Conservation (phyloP, 1,140 invertebrate genomes). For the Thaumetopoea pityocampa region DNA sequence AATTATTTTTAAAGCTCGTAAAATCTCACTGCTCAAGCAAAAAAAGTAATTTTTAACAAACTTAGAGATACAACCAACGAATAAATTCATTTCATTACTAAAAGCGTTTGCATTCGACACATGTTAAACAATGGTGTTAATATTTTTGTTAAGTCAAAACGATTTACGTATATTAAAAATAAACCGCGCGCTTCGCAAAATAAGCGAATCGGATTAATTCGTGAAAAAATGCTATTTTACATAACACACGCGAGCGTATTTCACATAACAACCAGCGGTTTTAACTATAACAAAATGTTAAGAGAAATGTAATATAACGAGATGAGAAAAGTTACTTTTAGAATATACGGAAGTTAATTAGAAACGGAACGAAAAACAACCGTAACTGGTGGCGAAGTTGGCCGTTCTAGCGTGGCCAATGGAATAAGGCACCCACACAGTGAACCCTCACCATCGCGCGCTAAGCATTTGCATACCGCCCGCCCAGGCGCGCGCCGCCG, state of each 20-base stretch:
- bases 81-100: slow-evolving; percentile 47
- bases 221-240: slow-evolving; percentile 46
- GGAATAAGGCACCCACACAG: slow-evolving; percentile 69
- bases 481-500: slow-evolving; percentile 70
- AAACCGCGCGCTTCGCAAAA: slow-evolving; percentile 40
- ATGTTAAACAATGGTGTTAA: slow-evolving; percentile 59
- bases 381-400: slow-evolving; percentile 74
- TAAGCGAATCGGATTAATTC: slow-evolving; percentile 49
- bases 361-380: slow-evolving; percentile 73
- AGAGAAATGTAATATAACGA: slow-evolving; percentile 53
- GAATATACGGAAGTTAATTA: slow-evolving; percentile 75
- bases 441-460: slow-evolving; percentile 45
- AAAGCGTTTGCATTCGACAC: slow-evolving; percentile 53
- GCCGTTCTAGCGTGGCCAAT: slow-evolving; percentile 72
- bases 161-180: slow-evolving; percentile 55
- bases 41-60: slow-evolving; percentile 72
- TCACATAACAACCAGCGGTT: slow-evolving; percentile 50
- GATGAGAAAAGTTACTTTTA: slow-evolving; percentile 74
- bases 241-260: slow-evolving; percentile 58
- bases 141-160: too few species aligned
- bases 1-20: slow-evolving; percentile 73
- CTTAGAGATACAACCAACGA: slow-evolving; percentile 49
- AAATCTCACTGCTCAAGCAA: slow-evolving; percentile 70
- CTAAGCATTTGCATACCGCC: slow-evolving; percentile 73
- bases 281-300: slow-evolving; percentile 39